A percentile compares a stretch with the other conserved stretches of the same genome.
phyloP scores from a whole-genome alignment of 2,113 vertebrate species.

The Tragelaphus buxtoni region DNA sequence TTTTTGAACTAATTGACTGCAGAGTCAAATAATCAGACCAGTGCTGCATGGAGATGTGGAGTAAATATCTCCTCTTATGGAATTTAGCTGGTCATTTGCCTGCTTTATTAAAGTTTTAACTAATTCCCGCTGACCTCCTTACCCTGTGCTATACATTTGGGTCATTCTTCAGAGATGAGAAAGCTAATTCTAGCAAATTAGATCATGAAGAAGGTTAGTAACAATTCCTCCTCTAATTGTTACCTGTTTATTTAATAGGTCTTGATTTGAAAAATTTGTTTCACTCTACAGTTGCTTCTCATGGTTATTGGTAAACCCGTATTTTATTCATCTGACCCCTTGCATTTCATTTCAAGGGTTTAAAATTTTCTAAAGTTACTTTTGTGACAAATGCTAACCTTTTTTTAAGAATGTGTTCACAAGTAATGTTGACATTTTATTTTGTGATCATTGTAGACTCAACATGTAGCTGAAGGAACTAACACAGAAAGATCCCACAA shows the following conservation, averaged over 20 bases:
- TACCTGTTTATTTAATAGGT: background rate
- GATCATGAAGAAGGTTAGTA: background rate
- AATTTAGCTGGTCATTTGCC: conserved; percentile 44
- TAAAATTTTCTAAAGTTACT: background rate
- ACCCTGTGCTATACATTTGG: background rate
- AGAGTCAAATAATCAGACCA: conserved; percentile 44
- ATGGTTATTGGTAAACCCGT: background rate
- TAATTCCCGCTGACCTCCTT: conserved; percentile 27
- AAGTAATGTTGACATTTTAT: background rate
- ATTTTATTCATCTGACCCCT: background rate
- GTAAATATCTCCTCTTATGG: conserved; percentile 33
- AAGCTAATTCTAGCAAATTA: background rate
- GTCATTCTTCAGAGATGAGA: background rate
- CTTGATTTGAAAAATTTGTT: background rate
- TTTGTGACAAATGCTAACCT: background rate
- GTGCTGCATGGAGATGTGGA: conserved; percentile 4
- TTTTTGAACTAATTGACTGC: conserved; percentile 51
- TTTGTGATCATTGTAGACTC: background rate
- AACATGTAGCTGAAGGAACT: background rate
- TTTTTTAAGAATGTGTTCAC: background rate
- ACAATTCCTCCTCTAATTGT: background rate
- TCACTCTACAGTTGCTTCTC: background rate
- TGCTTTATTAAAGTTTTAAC: conserved; percentile 37
- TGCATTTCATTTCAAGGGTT: background rate
- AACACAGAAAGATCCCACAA: background rate